phyloP scores from a whole-genome alignment of 1,140 invertebrate genomes.

The Cheumatopsyche charites region DNA sequence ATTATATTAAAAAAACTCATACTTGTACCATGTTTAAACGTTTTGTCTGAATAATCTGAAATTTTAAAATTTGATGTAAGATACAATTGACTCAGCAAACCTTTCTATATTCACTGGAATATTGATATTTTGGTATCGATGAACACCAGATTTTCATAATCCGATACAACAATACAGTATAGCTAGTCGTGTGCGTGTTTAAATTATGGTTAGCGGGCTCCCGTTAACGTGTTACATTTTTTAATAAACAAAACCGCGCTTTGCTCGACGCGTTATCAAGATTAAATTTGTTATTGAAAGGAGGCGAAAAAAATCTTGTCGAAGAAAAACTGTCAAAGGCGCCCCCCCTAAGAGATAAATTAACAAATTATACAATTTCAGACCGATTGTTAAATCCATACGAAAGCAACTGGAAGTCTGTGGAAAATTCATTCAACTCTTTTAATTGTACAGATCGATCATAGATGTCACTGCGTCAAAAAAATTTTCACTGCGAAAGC shows the following conservation, averaged over 20 bases:
- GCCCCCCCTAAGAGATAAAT: constrained; percentile 44
- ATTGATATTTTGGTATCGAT: no score
- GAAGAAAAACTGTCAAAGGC: constrained; percentile 45
- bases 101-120: no score
- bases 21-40: no score
- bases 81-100: no score
- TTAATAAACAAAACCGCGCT: constrained; percentile 37
- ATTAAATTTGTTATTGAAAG: background rate
- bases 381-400: constrained; percentile 37
- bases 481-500: background rate
- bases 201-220: background rate
- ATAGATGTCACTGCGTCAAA: background rate
- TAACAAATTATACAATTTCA: constrained; percentile 48
- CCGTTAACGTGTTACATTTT: constrained; percentile 40
- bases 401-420: constrained; percentile 1
- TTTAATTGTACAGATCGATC: background rate
- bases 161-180: no score
- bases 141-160: no score
- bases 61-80: no score
- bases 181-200: no score
- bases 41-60: no score
- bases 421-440: background rate
- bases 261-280: background rate
- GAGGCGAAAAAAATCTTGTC: background rate
- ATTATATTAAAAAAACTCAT: no score